Evolutionary conservation across 2,113 vertebrate genomes (phyloP).

Genomic region (Tragelaphus scriptus): DNA sequence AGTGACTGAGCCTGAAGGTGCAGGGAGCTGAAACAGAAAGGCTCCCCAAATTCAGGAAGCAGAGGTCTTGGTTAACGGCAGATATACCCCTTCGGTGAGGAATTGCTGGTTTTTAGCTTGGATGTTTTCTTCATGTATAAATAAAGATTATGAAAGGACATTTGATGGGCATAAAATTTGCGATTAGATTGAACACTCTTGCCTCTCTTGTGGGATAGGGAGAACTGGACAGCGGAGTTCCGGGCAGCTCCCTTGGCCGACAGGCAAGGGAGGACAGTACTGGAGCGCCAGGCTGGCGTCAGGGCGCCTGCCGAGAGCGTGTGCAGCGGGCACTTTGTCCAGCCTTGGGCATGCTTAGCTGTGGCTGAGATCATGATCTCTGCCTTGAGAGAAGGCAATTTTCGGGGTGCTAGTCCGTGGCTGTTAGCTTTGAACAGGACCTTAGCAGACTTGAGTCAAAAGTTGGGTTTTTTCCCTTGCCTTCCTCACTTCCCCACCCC

Average conservation of each 20-base stretch:
- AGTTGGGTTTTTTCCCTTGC: background rate
- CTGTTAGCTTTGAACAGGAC: constrained; percentile 17
- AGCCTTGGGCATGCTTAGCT: constrained; percentile 69
- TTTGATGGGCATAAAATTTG: constrained; percentile 83
- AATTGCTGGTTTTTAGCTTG: constrained; percentile 64
- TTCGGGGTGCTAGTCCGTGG: background rate
- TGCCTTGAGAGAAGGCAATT: background rate
- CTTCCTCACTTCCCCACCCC: background rate
- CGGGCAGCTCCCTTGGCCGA: constrained; percentile 65
- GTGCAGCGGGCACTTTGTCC: constrained; percentile 63
- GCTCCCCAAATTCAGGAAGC: constrained; percentile 20
- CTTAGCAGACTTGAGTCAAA: constrained; percentile 9
- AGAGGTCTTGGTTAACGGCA: constrained; percentile 52
- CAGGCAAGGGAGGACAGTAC: constrained; percentile 69
- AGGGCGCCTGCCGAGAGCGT: constrained; percentile 10
- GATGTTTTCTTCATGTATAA: constrained; percentile 75
- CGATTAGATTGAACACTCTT: constrained; percentile 74
- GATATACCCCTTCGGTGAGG: constrained; percentile 2
- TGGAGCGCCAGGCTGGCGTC: constrained; percentile 49
- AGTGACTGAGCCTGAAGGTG: constrained; percentile 18
- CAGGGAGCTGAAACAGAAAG: constrained; percentile 34
- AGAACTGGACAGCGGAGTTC: constrained; percentile 70
- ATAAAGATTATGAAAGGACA: constrained; percentile 77
- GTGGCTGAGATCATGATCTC: constrained; percentile 75
- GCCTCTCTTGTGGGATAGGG: constrained; percentile 37